Percentiles rank a stretch among this genome's conserved stretches.
Evolutionary conservation across 2,888 invertebrate species (phyloP).

Genomic region (Temnothorax unifasciatus): DNA sequence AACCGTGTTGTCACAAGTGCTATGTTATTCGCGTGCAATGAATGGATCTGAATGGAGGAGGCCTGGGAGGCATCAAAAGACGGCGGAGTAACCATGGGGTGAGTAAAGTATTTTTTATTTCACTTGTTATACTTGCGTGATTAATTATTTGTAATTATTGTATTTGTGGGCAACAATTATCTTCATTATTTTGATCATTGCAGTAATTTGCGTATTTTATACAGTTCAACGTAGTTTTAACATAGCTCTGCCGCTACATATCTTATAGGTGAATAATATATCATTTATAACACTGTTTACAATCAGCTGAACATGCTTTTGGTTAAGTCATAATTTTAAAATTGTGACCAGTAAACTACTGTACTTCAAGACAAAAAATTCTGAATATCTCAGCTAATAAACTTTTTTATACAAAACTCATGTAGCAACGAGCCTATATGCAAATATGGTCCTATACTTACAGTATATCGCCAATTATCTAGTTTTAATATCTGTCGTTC

Average conservation of each 20-base stretch:
- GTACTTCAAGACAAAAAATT: not conserved
- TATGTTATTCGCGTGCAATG: not conserved
- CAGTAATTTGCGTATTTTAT: not conserved
- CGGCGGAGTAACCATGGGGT: too few species aligned
- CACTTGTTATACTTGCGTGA: not conserved
- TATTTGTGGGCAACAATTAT: not conserved
- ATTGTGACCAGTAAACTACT: not conserved
- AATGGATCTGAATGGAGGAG: not conserved
- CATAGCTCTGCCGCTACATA: not conserved
- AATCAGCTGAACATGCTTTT: not conserved
- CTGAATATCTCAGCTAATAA: not conserved
- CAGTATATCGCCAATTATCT: not conserved
- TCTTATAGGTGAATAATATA: not conserved
- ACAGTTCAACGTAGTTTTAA: not conserved
- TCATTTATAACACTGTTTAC: not conserved
- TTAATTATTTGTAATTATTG: not conserved
- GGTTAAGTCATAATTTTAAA: not conserved
- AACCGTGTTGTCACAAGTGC: not conserved
- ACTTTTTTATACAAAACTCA: not conserved
- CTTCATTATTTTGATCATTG: not conserved
- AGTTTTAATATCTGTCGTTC: not conserved
- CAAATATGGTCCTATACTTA: not conserved
- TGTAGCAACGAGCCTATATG: not conserved
- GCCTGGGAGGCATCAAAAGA: too few species aligned
- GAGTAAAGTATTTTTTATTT: not conserved